Evolutionary conservation across 2,113 vertebrate species (phyloP).

Genomic region (Synchiropus splendidus): DNA sequence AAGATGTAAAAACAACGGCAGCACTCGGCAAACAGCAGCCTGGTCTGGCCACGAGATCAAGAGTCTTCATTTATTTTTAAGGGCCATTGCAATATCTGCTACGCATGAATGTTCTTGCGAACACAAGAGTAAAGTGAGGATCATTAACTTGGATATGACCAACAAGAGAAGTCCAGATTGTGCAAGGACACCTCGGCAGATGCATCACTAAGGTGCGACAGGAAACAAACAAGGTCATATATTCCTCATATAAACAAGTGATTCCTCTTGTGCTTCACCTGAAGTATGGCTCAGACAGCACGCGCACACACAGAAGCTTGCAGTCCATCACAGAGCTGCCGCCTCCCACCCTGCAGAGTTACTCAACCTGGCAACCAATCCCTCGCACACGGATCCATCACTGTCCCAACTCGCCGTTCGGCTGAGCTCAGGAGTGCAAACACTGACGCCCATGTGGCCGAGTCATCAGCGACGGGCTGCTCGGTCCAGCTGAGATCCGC

Average conservation of each 20-base stretch:
- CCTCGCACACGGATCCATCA: constrained; percentile 35
- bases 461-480: constrained; percentile 32
- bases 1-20: no score
- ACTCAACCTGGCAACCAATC: constrained; percentile 37
- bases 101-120: no score
- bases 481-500: constrained; percentile 41
- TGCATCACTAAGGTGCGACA: constrained; percentile 30
- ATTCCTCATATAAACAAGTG: constrained; percentile 36
- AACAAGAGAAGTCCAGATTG: no score
- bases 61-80: no score
- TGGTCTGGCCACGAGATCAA: no score
- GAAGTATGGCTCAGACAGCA: constrained; percentile 25
- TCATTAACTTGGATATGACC: no score
- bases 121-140: no score
- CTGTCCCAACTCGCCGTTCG: no score
- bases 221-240: constrained; percentile 51
- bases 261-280: constrained; percentile 22
- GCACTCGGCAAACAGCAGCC: no score
- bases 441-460: constrained; percentile 7
- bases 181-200: constrained; percentile 29
- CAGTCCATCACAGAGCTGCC: constrained; percentile 28
- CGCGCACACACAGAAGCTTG: constrained; percentile 3
- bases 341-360: constrained; percentile 24
- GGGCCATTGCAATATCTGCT: no score
- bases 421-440: no score